phyloP scores from a whole-genome alignment of 1,140 invertebrate species.

The Drosophila ohnishii region DNA sequence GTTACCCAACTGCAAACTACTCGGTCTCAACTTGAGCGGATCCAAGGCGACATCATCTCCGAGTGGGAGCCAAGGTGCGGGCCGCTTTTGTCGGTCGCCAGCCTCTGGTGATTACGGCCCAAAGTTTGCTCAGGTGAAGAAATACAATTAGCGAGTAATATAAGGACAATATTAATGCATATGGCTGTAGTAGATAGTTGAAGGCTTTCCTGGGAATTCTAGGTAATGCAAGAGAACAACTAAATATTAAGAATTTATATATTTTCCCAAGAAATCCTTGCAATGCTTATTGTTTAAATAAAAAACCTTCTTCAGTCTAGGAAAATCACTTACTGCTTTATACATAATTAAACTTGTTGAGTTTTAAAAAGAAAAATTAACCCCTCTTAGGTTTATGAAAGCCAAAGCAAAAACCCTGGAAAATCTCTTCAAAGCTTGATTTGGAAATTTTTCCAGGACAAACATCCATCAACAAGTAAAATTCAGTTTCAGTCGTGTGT shows the following conservation, averaged over 20 bases:
- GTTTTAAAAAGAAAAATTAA: background rate
- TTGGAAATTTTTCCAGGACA: slow-evolving; percentile 13
- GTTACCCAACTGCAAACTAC: slow-evolving; percentile 43
- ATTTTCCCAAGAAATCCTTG: background rate
- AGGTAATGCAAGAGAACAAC: too few relatives aligned
- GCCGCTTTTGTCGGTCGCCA: slow-evolving; percentile 34
- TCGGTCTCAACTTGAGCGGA: slow-evolving; percentile 35
- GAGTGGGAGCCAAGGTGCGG: slow-evolving; percentile 35
- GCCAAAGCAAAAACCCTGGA: slow-evolving; percentile 8
- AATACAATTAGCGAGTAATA: slow-evolving; percentile 41
- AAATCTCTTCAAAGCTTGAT: slow-evolving; percentile 16
- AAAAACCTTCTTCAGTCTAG: too few relatives aligned
- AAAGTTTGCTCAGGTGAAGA: slow-evolving; percentile 45
- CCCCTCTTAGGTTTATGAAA: background rate
- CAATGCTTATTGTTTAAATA: too few relatives aligned
- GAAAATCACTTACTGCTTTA: too few relatives aligned
- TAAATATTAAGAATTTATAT: background rate
- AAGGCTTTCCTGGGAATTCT: too few relatives aligned
- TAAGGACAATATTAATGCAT: slow-evolving; percentile 9
- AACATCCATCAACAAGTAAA: slow-evolving; percentile 51
- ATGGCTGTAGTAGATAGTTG: slow-evolving; percentile 1
- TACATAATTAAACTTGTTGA: too few relatives aligned
- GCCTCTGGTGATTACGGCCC: slow-evolving; percentile 30
- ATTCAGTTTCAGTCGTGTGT: slow-evolving; percentile 18
- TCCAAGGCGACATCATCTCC: slow-evolving; percentile 47